These are phyloP conservation scores for Podiceps cristatus DNA, from an alignment of 2,113 vertebrate genomes.

Conservation along the genomic window DNA sequence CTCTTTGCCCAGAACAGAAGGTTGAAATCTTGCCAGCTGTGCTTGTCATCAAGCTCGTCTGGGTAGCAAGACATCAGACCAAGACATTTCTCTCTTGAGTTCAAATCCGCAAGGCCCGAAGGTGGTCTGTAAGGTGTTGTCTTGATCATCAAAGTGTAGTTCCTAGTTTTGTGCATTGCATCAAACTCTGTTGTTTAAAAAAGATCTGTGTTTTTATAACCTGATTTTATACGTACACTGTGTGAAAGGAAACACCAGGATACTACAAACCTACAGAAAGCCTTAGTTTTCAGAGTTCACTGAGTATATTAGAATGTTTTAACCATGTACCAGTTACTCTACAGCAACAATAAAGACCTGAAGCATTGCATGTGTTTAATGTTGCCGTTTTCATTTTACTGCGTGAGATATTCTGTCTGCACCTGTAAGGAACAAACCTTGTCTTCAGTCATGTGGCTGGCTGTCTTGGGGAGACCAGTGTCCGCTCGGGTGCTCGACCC, in stretches of 20 bases:
- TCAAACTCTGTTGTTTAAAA: conserved; percentile 15
- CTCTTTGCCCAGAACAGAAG: background rate
- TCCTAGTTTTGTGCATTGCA: conserved; percentile 15
- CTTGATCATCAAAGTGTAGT: conserved; percentile 1
- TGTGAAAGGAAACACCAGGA: conserved; percentile 56
- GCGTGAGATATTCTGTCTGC: background rate
- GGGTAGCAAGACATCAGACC: background rate
- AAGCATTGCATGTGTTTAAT: background rate
- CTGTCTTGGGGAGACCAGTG: background rate
- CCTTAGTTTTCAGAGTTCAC: conserved; percentile 75
- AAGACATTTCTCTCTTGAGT: background rate
- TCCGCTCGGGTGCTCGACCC: background rate
- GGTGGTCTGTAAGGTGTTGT: background rate
- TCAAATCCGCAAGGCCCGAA: background rate
- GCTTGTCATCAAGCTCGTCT: background rate
- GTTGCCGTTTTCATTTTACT: background rate
- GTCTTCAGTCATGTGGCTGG: accelerated
- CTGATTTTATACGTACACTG: conserved; percentile 67
- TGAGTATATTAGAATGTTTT: conserved; percentile 59
- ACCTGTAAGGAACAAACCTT: background rate
- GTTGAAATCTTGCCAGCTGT: background rate
- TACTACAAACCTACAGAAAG: conserved; percentile 73
- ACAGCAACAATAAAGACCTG: conserved; percentile 76
- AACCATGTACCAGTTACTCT: conserved; percentile 56
- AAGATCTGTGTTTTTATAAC: conserved; percentile 59